Evolutionary conservation across 1,140 invertebrate genomes (phyloP).

Genomic region (Bicyclus anynana): DNA sequence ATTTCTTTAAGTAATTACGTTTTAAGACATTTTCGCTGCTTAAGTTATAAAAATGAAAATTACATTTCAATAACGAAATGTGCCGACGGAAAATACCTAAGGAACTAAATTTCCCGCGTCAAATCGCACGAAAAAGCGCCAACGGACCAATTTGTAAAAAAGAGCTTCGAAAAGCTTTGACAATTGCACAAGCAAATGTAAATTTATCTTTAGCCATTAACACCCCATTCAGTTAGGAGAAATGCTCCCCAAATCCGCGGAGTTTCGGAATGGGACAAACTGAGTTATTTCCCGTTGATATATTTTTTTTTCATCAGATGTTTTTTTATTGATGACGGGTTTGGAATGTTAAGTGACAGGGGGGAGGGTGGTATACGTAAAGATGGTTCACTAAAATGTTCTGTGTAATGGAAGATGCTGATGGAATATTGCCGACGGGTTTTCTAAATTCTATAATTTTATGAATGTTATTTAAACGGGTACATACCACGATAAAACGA

Average conservation of each 20-base stretch:
- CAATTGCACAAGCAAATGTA: constrained; percentile 21
- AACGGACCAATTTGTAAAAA: constrained; percentile 25
- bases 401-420: too few relatives aligned
- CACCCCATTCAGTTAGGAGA: constrained; percentile 25
- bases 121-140: constrained; percentile 12
- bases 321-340: not conserved
- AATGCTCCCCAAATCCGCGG: constrained; percentile 19
- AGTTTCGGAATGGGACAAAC: constrained; percentile 18
- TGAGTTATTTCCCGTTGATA: constrained; percentile 17
- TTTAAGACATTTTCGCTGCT: too few relatives aligned
- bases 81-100: not conserved
- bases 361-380: too few relatives aligned
- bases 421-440: too few relatives aligned
- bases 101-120: not conserved
- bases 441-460: too few relatives aligned
- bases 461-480: too few relatives aligned
- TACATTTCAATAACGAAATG: not conserved
- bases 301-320: constrained; percentile 1
- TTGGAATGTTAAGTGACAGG: not conserved
- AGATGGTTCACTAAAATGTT: too few relatives aligned
- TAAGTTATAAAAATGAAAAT: not conserved
- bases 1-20: too few relatives aligned
- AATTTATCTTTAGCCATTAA: constrained; percentile 26
- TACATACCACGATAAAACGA: too few relatives aligned
- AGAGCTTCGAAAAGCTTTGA: constrained; percentile 18